Evolutionary conservation across 2,888 invertebrate species (phyloP), one percentile per base, ranked within the genome.

Genomic region (Atethmia centrago): DNA sequence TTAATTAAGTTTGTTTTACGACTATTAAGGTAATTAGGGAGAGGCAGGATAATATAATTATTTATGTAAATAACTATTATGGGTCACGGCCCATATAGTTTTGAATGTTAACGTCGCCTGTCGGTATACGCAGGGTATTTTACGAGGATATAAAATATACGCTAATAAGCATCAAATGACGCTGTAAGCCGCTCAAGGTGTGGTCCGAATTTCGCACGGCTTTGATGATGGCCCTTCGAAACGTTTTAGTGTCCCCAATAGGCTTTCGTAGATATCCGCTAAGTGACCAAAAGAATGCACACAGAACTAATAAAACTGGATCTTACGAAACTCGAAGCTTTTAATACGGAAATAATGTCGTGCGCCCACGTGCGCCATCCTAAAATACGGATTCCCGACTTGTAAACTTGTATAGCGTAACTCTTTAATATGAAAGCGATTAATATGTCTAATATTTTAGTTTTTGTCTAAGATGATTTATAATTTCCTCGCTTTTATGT

Each of bases 191-290:
- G 65, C 82, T 58, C 74, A 80, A 88, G 88, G 93, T 93, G 94
- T 93, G 94, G 94, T 94, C 93, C 85, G 82, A 88, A 89, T 92
- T 94, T 94, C 91, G 93, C 93, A 92, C 86, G 84, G 79, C 74
- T 87, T 88, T 89, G 92, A 90, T 90, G 91, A 93, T 91, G 87
- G 87, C 79, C 74, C 83, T 87, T 90, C 88, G 82, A 90, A 92
- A 88, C 84, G 86, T 88, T 92, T 94, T 91, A 92, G 88, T 87
- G 88, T 87, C 83, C 77, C 81, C 88, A 85, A 88, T 88, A 88
- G 87, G 77, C 68, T 91, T 93, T 94, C 91, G 91, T 93, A 90
- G 90, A 89, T 90, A 90, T 90, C 85, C 87, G 95, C 93, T 95
- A 95, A 95, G 93, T 95, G 93, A 91, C 84, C 82, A 79, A 89